These are phyloP conservation scores for Bubo bubo DNA, from an alignment of 2,113 vertebrate species.

Conservation along the genomic window DNA sequence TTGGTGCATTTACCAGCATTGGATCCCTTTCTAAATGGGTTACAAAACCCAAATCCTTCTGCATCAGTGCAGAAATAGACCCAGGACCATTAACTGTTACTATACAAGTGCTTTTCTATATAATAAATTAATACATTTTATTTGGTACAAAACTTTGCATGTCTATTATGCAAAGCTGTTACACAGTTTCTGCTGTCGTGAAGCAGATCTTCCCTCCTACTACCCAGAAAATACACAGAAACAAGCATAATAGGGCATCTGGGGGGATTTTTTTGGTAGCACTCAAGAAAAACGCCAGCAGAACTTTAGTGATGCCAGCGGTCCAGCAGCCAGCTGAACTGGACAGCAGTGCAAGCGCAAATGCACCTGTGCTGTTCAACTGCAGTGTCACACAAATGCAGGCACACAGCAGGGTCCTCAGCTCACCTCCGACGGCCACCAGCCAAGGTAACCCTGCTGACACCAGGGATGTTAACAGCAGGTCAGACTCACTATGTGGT, in stretches of 20 bases:
- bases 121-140: not conserved
- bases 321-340: not conserved
- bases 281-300: not conserved
- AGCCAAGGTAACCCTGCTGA: not conserved
- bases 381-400: fast-evolving
- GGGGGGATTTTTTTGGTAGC: not conserved
- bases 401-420: not conserved
- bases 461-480: not conserved
- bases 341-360: not conserved
- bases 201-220: not conserved
- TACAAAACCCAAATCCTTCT: not conserved
- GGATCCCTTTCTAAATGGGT: not conserved
- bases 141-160: not conserved
- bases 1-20: not conserved
- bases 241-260: not conserved
- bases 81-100: not conserved
- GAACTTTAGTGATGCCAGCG: not conserved
- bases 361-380: not conserved
- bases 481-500: fast-evolving
- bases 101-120: not conserved
- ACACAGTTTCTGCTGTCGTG: not conserved
- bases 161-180: not conserved
- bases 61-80: not conserved
- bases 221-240: not conserved
- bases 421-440: not conserved